Evolutionary conservation across 1,140 invertebrate species (phyloP).

Genomic region (Belonocnema kinseyi): DNA sequence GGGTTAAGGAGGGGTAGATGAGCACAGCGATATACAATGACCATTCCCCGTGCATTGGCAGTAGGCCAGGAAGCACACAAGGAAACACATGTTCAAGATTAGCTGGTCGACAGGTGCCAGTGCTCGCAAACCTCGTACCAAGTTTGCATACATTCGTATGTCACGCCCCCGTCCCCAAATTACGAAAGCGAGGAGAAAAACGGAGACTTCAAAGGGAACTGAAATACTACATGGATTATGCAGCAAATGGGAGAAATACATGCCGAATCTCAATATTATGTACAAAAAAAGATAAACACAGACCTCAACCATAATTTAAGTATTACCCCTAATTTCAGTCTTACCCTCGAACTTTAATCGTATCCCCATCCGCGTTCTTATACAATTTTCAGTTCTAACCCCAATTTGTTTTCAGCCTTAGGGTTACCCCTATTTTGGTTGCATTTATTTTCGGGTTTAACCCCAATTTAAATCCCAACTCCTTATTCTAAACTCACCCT

Average conservation of each 20-base stretch:
- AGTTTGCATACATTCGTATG: constrained; percentile 59
- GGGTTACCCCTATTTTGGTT: too few species aligned
- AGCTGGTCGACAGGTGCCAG: constrained; percentile 70
- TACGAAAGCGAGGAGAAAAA: constrained; percentile 26
- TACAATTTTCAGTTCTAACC: too few species aligned
- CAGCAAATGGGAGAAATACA: constrained; percentile 8
- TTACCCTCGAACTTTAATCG: too few species aligned
- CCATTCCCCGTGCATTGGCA: constrained; percentile 62
- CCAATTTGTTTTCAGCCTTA: too few species aligned
- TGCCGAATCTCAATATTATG: too few species aligned
- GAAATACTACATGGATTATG: constrained; percentile 26
- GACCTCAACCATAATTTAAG: too few species aligned
- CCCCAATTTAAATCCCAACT: too few species aligned
- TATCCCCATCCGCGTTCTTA: too few species aligned
- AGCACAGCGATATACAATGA: constrained; percentile 58
- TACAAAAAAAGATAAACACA: too few species aligned
- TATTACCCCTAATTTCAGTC: too few species aligned
- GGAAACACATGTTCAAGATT: constrained; percentile 73
- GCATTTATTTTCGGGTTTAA: too few species aligned
- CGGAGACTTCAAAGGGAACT: constrained; percentile 23
- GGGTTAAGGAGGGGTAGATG: constrained; percentile 30
- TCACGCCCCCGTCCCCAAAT: constrained; percentile 38
- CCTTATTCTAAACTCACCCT: too few species aligned
- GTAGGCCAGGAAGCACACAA: constrained; percentile 64
- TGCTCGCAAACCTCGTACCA: constrained; percentile 45